Evolutionary conservation across 2,113 vertebrate genomes (phyloP).

Genomic region (Pristiophorus japonicus): DNA sequence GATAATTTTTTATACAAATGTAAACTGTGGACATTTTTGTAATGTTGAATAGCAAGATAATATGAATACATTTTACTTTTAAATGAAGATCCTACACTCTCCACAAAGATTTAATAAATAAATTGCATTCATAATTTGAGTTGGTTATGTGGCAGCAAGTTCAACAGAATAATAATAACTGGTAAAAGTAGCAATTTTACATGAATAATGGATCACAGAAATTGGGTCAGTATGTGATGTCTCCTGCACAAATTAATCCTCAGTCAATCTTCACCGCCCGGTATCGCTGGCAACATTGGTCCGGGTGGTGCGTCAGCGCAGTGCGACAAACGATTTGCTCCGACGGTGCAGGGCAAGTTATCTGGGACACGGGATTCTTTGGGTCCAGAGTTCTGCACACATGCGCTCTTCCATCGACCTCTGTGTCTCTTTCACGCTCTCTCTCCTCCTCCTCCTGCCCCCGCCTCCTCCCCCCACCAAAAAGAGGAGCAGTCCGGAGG

Average conservation of each 20-base stretch:
- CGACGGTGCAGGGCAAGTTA: too few relatives aligned
- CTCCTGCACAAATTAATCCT: slow-evolving; percentile 22
- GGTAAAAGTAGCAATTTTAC: background rate
- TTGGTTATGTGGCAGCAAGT: background rate
- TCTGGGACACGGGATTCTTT: too few relatives aligned
- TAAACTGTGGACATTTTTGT: background rate
- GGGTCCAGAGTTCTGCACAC: too few relatives aligned
- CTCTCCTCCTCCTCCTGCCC: too few relatives aligned
- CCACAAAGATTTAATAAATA: background rate
- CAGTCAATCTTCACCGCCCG: too few relatives aligned
- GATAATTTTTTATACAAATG: background rate
- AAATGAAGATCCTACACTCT: background rate
- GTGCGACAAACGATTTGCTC: too few relatives aligned
- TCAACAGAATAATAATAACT: background rate
- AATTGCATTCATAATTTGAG: background rate
- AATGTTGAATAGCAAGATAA: background rate
- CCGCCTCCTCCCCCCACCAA: too few relatives aligned
- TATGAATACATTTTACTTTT: background rate
- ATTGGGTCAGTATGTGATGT: background rate
- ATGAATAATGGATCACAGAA: background rate
- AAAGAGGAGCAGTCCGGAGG: too few relatives aligned
- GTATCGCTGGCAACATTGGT: too few relatives aligned
- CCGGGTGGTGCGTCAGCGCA: too few relatives aligned
- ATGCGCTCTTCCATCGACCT: too few relatives aligned
- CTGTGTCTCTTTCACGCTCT: too few relatives aligned